Evolutionary conservation across 2,888 invertebrate species (phyloP).

Genomic region (Chirona hameri): DNA sequence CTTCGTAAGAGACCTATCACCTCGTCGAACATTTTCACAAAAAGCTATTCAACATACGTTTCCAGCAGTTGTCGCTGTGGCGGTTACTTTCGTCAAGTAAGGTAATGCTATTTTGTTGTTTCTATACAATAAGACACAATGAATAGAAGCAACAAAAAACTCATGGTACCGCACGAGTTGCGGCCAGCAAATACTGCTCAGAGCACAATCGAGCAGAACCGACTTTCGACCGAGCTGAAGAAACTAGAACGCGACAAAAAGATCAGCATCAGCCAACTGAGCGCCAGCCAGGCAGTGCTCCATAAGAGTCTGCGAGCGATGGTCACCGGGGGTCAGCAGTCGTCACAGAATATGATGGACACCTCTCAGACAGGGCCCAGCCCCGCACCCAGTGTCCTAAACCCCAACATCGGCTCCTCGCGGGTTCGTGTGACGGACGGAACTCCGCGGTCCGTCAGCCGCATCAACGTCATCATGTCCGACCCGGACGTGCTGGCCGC

Average conservation of each 20-base stretch:
- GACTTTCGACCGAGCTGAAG: not conserved
- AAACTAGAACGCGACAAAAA: not conserved
- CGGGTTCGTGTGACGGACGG: not conserved
- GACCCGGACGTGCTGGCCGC: not conserved
- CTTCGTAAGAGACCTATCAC: too few species aligned
- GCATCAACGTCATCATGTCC: not conserved
- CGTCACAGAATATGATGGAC: not conserved
- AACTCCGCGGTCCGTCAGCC: not conserved
- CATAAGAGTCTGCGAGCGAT: not conserved
- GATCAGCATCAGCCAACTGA: not conserved
- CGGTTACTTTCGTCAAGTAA: too few species aligned
- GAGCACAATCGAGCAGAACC: not conserved
- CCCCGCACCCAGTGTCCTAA: not conserved
- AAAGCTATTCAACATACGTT: too few species aligned
- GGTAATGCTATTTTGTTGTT: too few species aligned
- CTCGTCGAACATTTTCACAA: too few species aligned
- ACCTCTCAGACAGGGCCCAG: not conserved
- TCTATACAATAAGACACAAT: not conserved
- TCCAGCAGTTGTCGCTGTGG: too few species aligned
- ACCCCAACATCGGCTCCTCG: not conserved
- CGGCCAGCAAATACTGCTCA: not conserved
- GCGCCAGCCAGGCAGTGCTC: not conserved
- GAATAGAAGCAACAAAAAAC: not conserved
- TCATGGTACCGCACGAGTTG: not conserved
- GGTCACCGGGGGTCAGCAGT: not conserved